Conservation (phyloP, 92 coral and sea anemone species). For the Paramuricea clavata region DNA sequence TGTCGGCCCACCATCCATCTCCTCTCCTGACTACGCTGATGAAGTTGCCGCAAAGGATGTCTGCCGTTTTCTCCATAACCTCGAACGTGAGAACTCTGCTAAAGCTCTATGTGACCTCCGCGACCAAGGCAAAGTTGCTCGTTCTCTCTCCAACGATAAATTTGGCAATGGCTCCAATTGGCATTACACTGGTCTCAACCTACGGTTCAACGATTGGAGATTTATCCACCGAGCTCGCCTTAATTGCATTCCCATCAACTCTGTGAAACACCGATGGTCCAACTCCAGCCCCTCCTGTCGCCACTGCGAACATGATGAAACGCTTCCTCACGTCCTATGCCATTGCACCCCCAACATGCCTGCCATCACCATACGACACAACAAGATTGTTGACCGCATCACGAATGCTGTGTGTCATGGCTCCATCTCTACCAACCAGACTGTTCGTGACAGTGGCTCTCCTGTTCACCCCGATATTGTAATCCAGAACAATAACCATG, state of each 20-base stretch:
- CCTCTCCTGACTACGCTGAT: constrained; percentile 15
- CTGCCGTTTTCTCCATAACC: constrained; percentile 16
- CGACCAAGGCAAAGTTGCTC: constrained; percentile 53
- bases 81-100: constrained; percentile 2
- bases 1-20: constrained; percentile 7
- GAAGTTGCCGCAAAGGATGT: background rate
- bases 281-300: constrained; percentile 1
- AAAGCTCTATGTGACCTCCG: background rate
- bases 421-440: background rate
- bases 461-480: constrained; percentile 32
- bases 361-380: constrained; percentile 9
- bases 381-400: constrained; percentile 39
- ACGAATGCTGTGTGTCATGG: constrained; percentile 32
- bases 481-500: background rate
- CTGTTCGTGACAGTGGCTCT: background rate
- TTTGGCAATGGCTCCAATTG: constrained; percentile 25
- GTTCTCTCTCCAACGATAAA: constrained; percentile 20
- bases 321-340: constrained; percentile 46
- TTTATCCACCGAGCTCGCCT: no score
- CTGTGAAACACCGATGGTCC: constrained; percentile 56
- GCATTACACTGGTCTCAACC: constrained; percentile 31
- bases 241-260: no score
- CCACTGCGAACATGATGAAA: constrained; percentile 20
- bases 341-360: constrained; percentile 45
- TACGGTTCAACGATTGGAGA: constrained; percentile 48